phyloP scores from a whole-genome alignment of 1,140 invertebrate genomes.

The Brachionus rubens region DNA sequence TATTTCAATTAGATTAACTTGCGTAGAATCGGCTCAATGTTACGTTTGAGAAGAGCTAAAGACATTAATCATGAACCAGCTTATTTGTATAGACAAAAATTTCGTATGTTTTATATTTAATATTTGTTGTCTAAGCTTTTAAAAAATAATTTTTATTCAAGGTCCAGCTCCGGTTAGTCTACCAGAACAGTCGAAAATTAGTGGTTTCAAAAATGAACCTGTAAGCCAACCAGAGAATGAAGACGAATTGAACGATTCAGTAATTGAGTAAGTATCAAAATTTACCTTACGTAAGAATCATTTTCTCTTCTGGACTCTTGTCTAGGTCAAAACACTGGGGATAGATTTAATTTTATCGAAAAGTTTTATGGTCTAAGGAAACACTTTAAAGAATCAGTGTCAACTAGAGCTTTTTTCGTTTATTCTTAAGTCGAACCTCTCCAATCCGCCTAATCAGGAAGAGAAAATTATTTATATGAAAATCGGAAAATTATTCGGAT shows the following conservation, averaged over 20 bases:
- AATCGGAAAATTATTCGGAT: no score
- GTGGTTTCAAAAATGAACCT: constrained; percentile 19
- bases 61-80: constrained; percentile 45
- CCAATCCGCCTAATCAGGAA: no score
- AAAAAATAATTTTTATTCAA: background rate
- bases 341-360: no score
- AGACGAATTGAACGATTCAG: constrained; percentile 38
- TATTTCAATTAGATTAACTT: constrained; percentile 40
- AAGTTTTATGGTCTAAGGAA: no score
- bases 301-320: background rate
- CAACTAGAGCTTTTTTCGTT: no score
- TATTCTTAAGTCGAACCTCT: no score
- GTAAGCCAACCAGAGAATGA: constrained; percentile 22
- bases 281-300: background rate
- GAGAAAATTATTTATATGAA: no score
- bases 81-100: constrained; percentile 44
- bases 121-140: background rate
- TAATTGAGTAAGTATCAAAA: constrained; percentile 25
- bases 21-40: constrained; percentile 38
- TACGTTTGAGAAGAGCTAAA: constrained; percentile 24
- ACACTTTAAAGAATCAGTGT: no score
- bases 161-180: constrained; percentile 43
- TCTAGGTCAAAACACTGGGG: no score
- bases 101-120: background rate
- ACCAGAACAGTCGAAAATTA: constrained; percentile 22